These are phyloP conservation scores for Okamejei kenojei DNA, from an alignment of 2,797 vertebrate genomes.

Conservation along the genomic window DNA sequence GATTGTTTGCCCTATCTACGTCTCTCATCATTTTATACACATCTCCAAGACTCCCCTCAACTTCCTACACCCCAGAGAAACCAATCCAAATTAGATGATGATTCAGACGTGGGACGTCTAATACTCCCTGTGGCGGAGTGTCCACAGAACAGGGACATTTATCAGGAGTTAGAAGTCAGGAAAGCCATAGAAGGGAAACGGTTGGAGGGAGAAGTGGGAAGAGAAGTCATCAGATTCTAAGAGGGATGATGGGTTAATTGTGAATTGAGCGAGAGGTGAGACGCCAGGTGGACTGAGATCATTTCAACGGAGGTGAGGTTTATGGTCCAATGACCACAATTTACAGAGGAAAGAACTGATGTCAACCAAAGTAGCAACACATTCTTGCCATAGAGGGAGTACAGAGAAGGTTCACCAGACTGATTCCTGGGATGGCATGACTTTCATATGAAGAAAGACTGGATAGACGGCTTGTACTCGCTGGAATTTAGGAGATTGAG, in stretches of 20 bases:
- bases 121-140: not conserved
- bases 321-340: not conserved
- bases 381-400: too few species aligned
- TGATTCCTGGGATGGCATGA: too few species aligned
- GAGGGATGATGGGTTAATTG: not conserved
- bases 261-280: not conserved
- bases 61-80: too few species aligned
- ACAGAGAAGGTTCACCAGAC: too few species aligned
- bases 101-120: not conserved
- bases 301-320: not conserved
- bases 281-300: not conserved
- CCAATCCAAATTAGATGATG: not conserved
- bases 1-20: too few species aligned
- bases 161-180: not conserved
- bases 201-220: not conserved
- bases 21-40: too few species aligned
- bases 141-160: not conserved
- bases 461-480: too few species aligned
- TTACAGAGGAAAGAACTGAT: too few species aligned
- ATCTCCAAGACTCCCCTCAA: too few species aligned
- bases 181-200: not conserved
- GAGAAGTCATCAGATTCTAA: not conserved
- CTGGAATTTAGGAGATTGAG: too few species aligned
- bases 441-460: too few species aligned
- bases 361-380: not conserved